Percentiles rank a stretch among this genome's conserved stretches.
Evolutionary conservation across 2,113 vertebrate species (phyloP).

Genomic region (Canis aureus): DNA sequence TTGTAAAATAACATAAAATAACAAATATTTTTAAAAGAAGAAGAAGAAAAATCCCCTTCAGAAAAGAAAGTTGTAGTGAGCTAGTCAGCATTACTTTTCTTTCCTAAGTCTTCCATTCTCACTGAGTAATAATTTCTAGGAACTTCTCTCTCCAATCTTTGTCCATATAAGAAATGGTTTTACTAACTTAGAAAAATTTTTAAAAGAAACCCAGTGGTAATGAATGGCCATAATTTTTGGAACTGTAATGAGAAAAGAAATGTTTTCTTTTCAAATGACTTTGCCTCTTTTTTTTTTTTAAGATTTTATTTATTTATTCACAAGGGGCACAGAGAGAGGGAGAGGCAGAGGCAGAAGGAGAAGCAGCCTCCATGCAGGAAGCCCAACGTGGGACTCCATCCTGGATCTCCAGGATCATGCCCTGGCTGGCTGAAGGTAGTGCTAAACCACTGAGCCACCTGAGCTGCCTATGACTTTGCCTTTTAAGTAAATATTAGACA

Average conservation of each 20-base stretch:
- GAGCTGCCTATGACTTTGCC: not conserved
- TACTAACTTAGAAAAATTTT: conserved; percentile 13
- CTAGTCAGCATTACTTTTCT: not conserved
- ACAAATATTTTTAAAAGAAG: not conserved
- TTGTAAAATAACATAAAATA: not conserved
- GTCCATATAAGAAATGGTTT: not conserved
- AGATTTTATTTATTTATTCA: no score
- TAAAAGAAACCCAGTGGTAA: not conserved
- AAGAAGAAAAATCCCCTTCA: not conserved
- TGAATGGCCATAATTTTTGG: not conserved
- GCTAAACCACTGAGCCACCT: no score
- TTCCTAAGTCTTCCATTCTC: not conserved
- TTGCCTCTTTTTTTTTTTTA: no score
- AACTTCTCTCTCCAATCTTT: not conserved
- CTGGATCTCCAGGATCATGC: no score
- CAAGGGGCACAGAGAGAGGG: no score
- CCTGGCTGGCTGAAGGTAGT: no score
- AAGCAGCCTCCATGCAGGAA: no score
- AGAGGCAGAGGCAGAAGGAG: no score
- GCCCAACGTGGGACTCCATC: no score
- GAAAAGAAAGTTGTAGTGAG: not conserved
- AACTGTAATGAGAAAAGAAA: not conserved
- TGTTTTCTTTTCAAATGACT: not conserved
- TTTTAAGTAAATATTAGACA: not conserved
- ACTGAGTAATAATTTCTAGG: not conserved